Evolutionary conservation across 1,140 invertebrate genomes (phyloP).

Genomic region (Oscheius sp.): DNA sequence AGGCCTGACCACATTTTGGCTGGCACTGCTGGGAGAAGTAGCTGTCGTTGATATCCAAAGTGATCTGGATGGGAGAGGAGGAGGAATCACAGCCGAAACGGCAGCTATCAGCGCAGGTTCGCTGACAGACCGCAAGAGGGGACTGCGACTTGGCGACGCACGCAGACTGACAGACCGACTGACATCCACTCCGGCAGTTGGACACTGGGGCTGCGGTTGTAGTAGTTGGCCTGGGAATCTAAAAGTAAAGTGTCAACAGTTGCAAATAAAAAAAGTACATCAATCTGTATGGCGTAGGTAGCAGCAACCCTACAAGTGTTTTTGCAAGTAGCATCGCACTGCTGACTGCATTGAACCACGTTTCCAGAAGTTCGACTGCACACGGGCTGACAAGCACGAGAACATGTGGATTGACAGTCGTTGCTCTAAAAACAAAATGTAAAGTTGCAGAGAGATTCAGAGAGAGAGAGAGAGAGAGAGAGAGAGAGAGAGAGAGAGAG

Average conservation of each 20-base stretch:
- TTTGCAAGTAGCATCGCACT: conserved; percentile 15
- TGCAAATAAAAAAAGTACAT: background rate
- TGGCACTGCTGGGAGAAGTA: conserved; percentile 20
- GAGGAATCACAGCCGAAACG: conserved; percentile 17
- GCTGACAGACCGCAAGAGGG: conserved; percentile 9
- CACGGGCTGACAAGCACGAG: conserved; percentile 17
- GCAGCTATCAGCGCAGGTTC: conserved; percentile 18
- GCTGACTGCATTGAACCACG: conserved; percentile 1
- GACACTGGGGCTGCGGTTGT: conserved; percentile 11
- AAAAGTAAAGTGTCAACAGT: background rate
- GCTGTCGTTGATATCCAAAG: conserved; percentile 24
- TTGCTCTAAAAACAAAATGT: background rate
- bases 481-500: too few species aligned
- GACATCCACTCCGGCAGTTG: conserved; percentile 20
- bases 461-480: too few species aligned
- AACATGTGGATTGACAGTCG: conserved; percentile 19
- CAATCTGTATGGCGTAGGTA: conserved; percentile 11
- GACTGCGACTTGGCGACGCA: conserved; percentile 11
- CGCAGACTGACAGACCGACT: conserved; percentile 19
- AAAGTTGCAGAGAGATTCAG: background rate
- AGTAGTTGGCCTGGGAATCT: conserved; percentile 9
- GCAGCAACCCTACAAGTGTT: conserved; percentile 18
- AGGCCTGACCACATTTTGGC: conserved; percentile 15
- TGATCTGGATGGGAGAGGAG: conserved; percentile 22
- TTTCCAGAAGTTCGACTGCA: conserved; percentile 15